These are phyloP conservation scores for Colletes collaris DNA, from an alignment of 2,888 invertebrate species.

Conservation along the genomic window DNA sequence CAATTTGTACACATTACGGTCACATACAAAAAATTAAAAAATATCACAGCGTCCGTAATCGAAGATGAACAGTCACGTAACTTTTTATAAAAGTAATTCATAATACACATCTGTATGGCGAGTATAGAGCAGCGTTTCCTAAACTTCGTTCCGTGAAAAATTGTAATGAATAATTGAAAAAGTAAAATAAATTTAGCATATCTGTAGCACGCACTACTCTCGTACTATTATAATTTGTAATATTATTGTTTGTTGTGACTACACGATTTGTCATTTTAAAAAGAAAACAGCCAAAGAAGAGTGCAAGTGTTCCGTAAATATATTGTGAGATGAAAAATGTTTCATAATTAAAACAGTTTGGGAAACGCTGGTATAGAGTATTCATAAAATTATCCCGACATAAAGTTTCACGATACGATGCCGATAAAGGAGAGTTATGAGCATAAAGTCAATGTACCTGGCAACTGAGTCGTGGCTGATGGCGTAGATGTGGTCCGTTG, in stretches of 20 bases:
- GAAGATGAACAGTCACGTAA: conserved; percentile 2
- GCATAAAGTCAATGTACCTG: conserved; percentile 83
- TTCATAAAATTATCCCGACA: not conserved
- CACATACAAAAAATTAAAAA: not conserved
- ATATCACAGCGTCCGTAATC: not conserved
- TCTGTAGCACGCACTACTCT: too few relatives aligned
- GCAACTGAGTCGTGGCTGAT: conserved; percentile 85
- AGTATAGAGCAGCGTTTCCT: not conserved
- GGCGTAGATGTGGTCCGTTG: conserved; percentile 86
- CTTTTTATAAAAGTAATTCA: not conserved
- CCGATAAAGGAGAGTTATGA: not conserved
- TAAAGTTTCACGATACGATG: not conserved
- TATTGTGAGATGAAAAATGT: too few relatives aligned
- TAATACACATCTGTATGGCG: not conserved
- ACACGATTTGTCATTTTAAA: too few relatives aligned
- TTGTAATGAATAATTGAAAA: too few relatives aligned
- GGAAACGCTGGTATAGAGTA: too few relatives aligned
- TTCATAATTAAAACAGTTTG: too few relatives aligned
- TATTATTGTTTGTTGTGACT: too few relatives aligned
- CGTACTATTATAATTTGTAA: too few relatives aligned
- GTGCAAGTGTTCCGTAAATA: too few relatives aligned
- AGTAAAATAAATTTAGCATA: too few relatives aligned
- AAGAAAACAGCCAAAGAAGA: too few relatives aligned
- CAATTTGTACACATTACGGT: not conserved
- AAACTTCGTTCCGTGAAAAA: too few relatives aligned